Conservation (phyloP, 2,113 vertebrate species). For the Montifringilla adamsi region DNA sequence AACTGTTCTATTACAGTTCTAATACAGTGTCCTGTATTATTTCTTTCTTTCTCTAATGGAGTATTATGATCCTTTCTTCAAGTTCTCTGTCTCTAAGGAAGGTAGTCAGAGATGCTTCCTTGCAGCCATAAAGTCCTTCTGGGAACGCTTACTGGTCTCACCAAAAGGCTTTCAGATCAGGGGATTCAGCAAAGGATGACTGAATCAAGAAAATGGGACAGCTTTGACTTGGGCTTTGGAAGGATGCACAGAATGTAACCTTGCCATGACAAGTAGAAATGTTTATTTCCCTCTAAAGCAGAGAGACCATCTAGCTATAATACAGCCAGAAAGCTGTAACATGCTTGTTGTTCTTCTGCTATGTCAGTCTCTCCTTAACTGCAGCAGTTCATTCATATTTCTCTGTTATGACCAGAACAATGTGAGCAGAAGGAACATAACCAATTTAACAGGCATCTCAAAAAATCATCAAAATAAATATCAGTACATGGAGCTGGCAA, state of each 20-base stretch:
- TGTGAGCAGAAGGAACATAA: neutral
- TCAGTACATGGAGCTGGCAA: neutral
- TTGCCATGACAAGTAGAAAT: neutral
- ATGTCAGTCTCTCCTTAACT: neutral
- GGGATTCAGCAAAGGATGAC: neutral
- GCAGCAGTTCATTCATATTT: neutral
- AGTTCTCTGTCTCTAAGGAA: neutral
- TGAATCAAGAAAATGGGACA: neutral
- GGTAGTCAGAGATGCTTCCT: neutral
- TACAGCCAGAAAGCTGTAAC: neutral
- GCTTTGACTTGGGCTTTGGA: neutral
- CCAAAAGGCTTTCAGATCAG: neutral
- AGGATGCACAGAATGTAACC: neutral
- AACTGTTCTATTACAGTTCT: neutral
- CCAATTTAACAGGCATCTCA: neutral
- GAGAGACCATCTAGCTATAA: neutral
- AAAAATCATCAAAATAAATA: neutral
- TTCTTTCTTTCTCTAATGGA: neutral
- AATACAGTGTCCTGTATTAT: neutral
- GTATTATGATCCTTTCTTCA: neutral
- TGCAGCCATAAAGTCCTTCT: neutral
- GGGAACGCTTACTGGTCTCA: neutral
- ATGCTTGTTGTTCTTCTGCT: neutral
- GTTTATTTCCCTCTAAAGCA: neutral
- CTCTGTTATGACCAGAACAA: neutral